Evolutionary conservation across 2,888 invertebrate genomes (phyloP), one percentile per base, ranked within the genome.

Genomic region (Macrosiphum euphorbiae): DNA sequence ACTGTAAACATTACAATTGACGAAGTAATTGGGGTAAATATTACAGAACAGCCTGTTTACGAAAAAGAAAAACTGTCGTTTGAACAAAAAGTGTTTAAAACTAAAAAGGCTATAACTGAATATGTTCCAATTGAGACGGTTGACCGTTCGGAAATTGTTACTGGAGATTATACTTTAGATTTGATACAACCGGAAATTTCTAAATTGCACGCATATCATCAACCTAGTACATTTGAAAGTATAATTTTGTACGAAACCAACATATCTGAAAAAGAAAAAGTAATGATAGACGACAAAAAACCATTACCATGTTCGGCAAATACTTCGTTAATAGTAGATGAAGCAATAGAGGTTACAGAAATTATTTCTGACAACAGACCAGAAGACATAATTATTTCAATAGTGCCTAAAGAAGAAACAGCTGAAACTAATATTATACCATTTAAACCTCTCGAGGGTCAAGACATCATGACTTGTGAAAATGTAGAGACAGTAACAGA

Each of bases 1-100:
- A 93, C 7, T 26, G 96, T 96, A 16, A 96, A 96, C 92, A 95
- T 96, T 55, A 96, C 95, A 50, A 97, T 96, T 95, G 96, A 96
- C 95, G 96, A 96, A 96, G 96, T 96, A 95, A 96, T 97, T 96
- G 95, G 97, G 95, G 95, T 98, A 88, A 96, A 96, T 95, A 96
- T 97, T 35, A 97, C 96, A 20, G 95, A 96, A 95, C 96, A 96
- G 0, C 95, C 96, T 94, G 94, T 95, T 7, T 96, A 96, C 93
- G 96, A 97, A 90, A 96, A 96, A 95, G 97, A 97, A 96, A 96
- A 95, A 94, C 96, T 97, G 50, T 96, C 95, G 55, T 95, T 96
- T 95, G 95, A 95, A 86, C 95, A 96, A 95, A 95, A 95, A 93
- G 5, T 11, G 1, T 28, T 20, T 11, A 85, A 67, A 41, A 47